phyloP scores from a whole-genome alignment of 1,140 invertebrate species.

The Dendrolimus punctatus region DNA sequence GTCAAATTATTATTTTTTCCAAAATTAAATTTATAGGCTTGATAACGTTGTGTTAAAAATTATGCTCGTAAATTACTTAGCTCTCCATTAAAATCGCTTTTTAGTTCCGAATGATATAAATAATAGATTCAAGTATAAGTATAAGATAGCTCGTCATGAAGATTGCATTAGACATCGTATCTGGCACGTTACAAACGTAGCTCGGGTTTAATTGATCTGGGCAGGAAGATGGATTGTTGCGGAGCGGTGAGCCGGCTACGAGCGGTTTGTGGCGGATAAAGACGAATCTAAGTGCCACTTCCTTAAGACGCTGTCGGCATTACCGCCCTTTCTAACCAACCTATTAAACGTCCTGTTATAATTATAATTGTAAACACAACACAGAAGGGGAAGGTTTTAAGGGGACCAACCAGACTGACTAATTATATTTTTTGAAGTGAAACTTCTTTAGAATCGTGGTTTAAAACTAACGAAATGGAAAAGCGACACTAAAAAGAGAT shows the following conservation, averaged over 20 bases:
- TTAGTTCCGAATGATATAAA: too few species aligned
- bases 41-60: too few species aligned
- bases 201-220: slow-evolving; percentile 32
- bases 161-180: slow-evolving; percentile 17
- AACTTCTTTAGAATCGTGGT: slow-evolving; percentile 3
- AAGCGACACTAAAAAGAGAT: background rate
- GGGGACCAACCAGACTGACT: too few species aligned
- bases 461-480: background rate
- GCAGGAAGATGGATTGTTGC: slow-evolving; percentile 29
- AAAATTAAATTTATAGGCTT: too few species aligned
- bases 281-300: slow-evolving; percentile 24
- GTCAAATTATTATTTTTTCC: too few species aligned
- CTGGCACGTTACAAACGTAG: slow-evolving; percentile 14
- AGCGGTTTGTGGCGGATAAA: slow-evolving; percentile 19
- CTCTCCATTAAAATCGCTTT: too few species aligned
- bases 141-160: background rate
- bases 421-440: too few species aligned
- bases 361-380: background rate
- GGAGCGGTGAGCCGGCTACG: slow-evolving; percentile 13
- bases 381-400: too few species aligned
- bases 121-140: too few species aligned
- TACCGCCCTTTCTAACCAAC: background rate
- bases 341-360: background rate
- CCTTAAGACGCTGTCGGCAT: slow-evolving; percentile 10
- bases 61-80: too few species aligned